Base-by-base conservation (phyloP, 2,888 invertebrate genomes). In the Neria commutata region DNA sequence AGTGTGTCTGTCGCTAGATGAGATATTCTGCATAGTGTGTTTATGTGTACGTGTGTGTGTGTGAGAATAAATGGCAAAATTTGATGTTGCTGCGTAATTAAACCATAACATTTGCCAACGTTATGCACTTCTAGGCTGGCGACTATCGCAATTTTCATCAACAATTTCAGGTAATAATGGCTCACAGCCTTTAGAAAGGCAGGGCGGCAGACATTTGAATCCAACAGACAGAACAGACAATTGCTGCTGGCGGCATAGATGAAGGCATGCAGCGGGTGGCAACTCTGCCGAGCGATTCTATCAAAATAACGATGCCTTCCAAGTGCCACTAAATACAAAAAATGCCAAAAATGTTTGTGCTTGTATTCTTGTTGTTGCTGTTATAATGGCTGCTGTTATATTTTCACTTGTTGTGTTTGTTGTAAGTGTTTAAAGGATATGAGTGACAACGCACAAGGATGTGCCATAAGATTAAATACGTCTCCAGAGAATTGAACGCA, bases 391-490 rank as follows among this genome's bases (percentile, higher is more conserved):
- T 70, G 66, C 54, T 59, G 52, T 26, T 56, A 23, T 26, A 56
- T 63, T 49, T 45, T 23, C 54, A n/a, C 11, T 19, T 48, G 23
- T 50, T 47, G 46, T 58, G 51, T 33, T 37, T 59, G 60, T 23
- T 61, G 60, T 52, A 59, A 17, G 48, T 60, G 45, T 46, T 62
- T 63, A 65, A 54, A 66, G 67, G 55, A 63, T 67, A 67, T 55
- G 37, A 52, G 55, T 55, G 48, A 29, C 51, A 54, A 57, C 67
- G 61, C 70, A 65, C 66, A 66, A 64, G 71, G 62, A 71, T 64
- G 70, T 73, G 71, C 67, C 74, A 75, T 76, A 74, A 76, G 76
- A 75, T 73, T 74, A 75, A 76, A 76, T 74, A 76, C 75, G 72
- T 69, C 76, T 72, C 76, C 66, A 60, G 74, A 74, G 76, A 73